Evolutionary conservation across 2,888 invertebrate species (phyloP), one percentile per base, ranked within the genome.

Genomic region (Latheticus oryzae): DNA sequence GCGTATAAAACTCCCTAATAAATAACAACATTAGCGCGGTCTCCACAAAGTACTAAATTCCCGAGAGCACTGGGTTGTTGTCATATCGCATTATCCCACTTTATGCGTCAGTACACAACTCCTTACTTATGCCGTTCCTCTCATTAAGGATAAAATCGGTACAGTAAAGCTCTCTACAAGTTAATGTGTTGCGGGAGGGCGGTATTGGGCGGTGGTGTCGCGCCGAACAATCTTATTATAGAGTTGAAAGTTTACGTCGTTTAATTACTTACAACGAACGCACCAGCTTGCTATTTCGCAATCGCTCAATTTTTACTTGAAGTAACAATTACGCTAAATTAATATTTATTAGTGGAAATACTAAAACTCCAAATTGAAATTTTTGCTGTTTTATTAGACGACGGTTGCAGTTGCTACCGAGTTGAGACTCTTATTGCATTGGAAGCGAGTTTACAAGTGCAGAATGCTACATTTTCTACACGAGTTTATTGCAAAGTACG

Each of bases 151-250:
- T 58, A 63, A 66, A 66, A 65, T 66, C 64, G 63, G 60, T 64
- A 60, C 40, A 38, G 58, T 50, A 48, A 59, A 54, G 61, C 62
- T 61, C 58, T 63, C 62, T 61, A 53, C 61, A 58, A 61, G 56
- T 61, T 64, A 64, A 64, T 61, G 63, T 52, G 61, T 57, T 47
- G 45, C 28, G 42, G 35, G 58, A 28, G 47, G 64, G 59, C 50
- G 62, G 62, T 57, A 37, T 23, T 45, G 51, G 48, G 60, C 24
- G 54, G 55, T 45, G 45, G 47, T 56, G 61, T 53, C 64, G 64
- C 64, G 55, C 62, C 54, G 42, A 62, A 64, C 64, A 67, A 67
- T 68, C 67, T 66, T 66, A 66, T 66, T 65, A 65, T 64, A 57
- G 63, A 65, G 66, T 63, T 65, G 62, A 64, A 66, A 67, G 66